These are phyloP conservation scores for Lamellibrachia satsuma DNA, from an alignment of 2,888 invertebrate species.

Conservation along the genomic window DNA sequence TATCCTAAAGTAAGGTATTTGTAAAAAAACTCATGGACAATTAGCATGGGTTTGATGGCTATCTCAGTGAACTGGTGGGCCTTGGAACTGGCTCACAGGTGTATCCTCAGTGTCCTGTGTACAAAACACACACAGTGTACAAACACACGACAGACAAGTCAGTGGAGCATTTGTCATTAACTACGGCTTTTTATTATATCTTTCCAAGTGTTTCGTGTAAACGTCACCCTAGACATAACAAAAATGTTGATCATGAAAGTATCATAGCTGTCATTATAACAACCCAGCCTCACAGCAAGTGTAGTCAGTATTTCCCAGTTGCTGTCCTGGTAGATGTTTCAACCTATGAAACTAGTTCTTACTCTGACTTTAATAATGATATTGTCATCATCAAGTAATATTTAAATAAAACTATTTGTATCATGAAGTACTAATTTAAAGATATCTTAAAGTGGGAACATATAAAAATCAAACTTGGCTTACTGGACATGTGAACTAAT, in stretches of 20 bases:
- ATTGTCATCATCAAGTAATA: too few relatives aligned
- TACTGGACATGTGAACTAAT: too few relatives aligned
- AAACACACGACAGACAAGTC: neutral
- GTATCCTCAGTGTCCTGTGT: neutral
- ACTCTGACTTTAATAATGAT: too few relatives aligned
- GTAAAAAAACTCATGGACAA: neutral
- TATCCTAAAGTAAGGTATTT: too few relatives aligned
- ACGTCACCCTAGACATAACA: neutral
- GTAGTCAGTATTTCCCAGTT: too few relatives aligned
- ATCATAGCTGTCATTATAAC: neutral
- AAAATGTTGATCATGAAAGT: neutral
- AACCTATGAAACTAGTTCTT: too few relatives aligned
- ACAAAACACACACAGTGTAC: neutral
- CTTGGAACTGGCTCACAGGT: neutral
- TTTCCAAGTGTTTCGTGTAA: neutral
- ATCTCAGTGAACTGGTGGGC: neutral
- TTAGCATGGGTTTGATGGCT: neutral
- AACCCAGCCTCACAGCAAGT: too few relatives aligned
- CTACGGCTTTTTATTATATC: neutral
- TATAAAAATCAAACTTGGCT: too few relatives aligned
- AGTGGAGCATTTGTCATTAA: neutral
- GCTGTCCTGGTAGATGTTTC: too few relatives aligned
- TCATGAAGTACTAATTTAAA: too few relatives aligned
- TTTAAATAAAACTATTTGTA: too few relatives aligned
- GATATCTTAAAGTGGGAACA: too few relatives aligned